Conservation (phyloP, 2,888 invertebrate genomes). For the Sinopyrophorus schimmeli region DNA sequence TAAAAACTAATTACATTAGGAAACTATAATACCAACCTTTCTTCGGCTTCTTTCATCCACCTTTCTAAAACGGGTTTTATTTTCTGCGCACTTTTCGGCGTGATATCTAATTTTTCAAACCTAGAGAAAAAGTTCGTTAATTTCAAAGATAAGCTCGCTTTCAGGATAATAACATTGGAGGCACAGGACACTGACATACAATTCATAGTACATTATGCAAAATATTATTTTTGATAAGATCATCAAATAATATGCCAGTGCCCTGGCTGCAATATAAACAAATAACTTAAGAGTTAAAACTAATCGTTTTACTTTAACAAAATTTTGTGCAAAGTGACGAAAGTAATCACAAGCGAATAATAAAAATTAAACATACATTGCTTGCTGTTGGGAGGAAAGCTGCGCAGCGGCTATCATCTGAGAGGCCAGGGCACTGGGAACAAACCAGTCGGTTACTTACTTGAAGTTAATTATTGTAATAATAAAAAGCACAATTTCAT, state of each 20-base stretch:
- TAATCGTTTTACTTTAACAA: constrained; percentile 14
- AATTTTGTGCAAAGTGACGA: constrained; percentile 19
- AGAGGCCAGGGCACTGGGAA: constrained; percentile 95
- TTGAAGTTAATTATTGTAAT: constrained; percentile 29
- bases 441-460: constrained; percentile 57
- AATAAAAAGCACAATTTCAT: constrained; percentile 23
- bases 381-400: constrained; percentile 90
- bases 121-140: constrained; percentile 65
- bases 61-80: constrained; percentile 97
- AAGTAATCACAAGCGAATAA: constrained; percentile 16
- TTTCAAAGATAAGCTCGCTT: too few species aligned
- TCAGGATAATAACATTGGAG: constrained; percentile 7
- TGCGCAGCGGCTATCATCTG: constrained; percentile 93
- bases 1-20: too few species aligned
- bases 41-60: constrained; percentile 99
- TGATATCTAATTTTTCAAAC: constrained; percentile 99
- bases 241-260: constrained; percentile 71
- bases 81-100: constrained; percentile 99
- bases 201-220: constrained; percentile 12
- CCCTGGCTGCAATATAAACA: constrained; percentile 76
- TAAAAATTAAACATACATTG: constrained; percentile 75
- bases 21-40: constrained; percentile 68
- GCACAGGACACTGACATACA: constrained; percentile 58
- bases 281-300: constrained; percentile 22
- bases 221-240: too few species aligned